A percentile compares a stretch with the other conserved stretches of the same genome.
Evolutionary conservation across 1,140 invertebrate genomes (phyloP).

Genomic region (Armadillidium nasatum): DNA sequence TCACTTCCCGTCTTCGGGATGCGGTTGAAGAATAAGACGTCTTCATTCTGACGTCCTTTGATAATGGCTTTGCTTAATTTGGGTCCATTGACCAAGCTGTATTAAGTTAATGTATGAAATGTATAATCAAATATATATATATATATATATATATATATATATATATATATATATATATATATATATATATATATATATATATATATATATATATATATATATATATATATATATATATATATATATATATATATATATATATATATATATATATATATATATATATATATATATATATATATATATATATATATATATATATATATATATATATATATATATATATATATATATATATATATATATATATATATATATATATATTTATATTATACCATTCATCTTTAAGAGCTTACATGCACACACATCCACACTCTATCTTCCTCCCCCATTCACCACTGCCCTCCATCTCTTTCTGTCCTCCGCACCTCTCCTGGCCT

Average conservation of each 20-base stretch:
- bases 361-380: background rate
- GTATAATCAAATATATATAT: background rate
- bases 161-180: background rate
- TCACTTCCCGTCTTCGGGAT: conserved; percentile 63
- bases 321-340: background rate
- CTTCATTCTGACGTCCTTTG: background rate
- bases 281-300: background rate
- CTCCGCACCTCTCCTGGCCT: too few species aligned
- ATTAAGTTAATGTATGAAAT: background rate
- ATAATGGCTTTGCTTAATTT: background rate
- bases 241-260: background rate
- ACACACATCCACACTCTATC: too few species aligned
- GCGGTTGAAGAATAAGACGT: conserved; percentile 59
- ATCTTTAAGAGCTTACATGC: too few species aligned
- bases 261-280: background rate
- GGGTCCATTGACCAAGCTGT: background rate
- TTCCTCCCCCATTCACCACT: too few species aligned
- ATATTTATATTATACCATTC: background rate
- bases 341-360: background rate
- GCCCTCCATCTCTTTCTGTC: too few species aligned
- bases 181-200: background rate
- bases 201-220: conserved; percentile 1
- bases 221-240: background rate
- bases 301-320: background rate
- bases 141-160: background rate